Conservation (phyloP, 2,888 invertebrate genomes). For the Scaptomyza flava region DNA sequence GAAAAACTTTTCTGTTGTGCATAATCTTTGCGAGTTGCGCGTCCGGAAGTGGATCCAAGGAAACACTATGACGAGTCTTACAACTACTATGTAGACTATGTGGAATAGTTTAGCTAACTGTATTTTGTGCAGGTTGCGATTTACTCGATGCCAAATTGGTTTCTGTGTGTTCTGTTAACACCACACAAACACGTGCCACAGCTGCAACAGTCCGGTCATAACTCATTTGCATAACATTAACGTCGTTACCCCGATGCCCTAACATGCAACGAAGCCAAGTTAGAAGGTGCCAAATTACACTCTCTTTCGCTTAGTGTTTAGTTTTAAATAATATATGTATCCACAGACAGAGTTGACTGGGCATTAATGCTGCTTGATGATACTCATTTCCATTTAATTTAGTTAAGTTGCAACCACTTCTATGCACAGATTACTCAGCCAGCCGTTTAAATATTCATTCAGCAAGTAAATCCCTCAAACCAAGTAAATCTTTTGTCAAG, state of each 20-base stretch:
- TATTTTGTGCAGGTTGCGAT: constrained; percentile 5
- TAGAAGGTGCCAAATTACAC: no score
- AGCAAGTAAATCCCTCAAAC: constrained; percentile 14
- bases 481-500: constrained; percentile 32
- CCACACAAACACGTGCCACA: constrained; percentile 26
- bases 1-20: constrained; percentile 69
- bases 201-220: constrained; percentile 45
- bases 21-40: constrained; percentile 57
- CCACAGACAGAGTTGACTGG: no score
- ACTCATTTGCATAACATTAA: constrained; percentile 77
- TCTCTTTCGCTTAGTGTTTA: no score
- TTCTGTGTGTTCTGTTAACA: constrained; percentile 26
- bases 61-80: constrained; percentile 17
- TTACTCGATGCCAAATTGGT: not conserved
- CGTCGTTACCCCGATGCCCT: constrained; percentile 42
- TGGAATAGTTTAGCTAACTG: constrained; percentile 27
- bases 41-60: constrained; percentile 49
- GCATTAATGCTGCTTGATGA: constrained; percentile 7
- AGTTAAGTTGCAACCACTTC: constrained; percentile 5
- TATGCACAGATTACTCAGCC: constrained; percentile 11
- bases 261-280: constrained; percentile 44
- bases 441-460: constrained; percentile 19
- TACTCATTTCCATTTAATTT: not conserved
- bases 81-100: not conserved
- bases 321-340: constrained; percentile 5